phyloP scores from a whole-genome alignment of 2,797 vertebrate species.

The Oreochromis grahami region DNA sequence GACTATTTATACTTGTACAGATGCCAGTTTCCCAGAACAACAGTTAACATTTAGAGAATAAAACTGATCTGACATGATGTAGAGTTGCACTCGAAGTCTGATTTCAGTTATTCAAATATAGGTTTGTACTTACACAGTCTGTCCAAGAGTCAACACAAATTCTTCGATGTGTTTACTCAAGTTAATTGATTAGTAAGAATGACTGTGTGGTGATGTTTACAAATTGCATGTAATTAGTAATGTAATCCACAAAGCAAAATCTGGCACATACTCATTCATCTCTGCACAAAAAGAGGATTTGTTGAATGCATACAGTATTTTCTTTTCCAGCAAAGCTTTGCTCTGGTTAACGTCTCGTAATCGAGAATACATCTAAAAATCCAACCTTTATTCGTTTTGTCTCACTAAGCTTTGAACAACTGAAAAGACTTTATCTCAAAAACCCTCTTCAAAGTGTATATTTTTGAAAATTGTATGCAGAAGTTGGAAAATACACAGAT shows the following conservation, averaged over 20 bases:
- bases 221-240: not conserved
- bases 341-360: not conserved
- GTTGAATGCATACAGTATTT: not conserved
- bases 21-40: conserved; percentile 30
- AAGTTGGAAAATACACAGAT: not conserved
- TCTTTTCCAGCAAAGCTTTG: not conserved
- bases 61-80: not conserved
- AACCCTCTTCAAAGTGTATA: not conserved
- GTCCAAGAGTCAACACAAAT: not conserved
- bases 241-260: not conserved
- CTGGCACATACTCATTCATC: not conserved
- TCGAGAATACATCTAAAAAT: not conserved
- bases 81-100: not conserved
- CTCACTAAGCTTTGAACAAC: not conserved
- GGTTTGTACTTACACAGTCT: not conserved
- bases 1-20: conserved; percentile 2
- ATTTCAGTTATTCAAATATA: not conserved
- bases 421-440: not conserved
- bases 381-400: not conserved
- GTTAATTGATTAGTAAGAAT: not conserved
- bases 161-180: not conserved
- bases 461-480: not conserved
- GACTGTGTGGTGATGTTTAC: not conserved
- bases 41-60: conserved; percentile 22
- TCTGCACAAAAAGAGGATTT: not conserved